Conservation (phyloP, 1,140 invertebrate species). For the Ruditapes philippinarum region DNA sequence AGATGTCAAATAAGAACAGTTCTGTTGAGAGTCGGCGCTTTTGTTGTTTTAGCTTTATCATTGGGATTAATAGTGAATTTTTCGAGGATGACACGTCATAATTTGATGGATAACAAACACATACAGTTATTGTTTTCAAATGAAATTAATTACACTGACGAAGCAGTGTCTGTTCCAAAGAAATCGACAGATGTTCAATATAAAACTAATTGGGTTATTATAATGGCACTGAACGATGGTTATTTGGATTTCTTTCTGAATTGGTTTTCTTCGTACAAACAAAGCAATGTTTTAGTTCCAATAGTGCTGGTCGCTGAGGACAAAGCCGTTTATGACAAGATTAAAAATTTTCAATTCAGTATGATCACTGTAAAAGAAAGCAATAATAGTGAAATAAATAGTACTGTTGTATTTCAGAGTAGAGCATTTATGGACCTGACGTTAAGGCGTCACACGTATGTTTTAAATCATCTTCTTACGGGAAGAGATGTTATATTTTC, state of each 20-base stretch:
- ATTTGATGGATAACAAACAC: too few species aligned
- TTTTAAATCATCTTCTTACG: neutral
- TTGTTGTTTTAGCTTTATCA: too few species aligned
- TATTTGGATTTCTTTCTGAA: neutral
- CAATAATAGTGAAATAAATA: neutral
- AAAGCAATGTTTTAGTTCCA: neutral
- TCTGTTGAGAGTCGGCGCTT: too few species aligned
- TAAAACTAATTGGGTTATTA: neutral
- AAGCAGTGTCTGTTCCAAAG: too few species aligned
- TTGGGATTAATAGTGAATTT: too few species aligned
- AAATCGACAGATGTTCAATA: too few species aligned
- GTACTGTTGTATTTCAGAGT: neutral
- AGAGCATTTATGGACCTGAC: neutral
- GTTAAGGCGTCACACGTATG: neutral
- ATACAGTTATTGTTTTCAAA: too few species aligned
- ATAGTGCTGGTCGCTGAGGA: neutral
- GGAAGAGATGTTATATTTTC: neutral
- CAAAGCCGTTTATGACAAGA: neutral
- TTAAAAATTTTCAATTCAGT: neutral
- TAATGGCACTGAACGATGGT: neutral
- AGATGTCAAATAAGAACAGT: too few species aligned
- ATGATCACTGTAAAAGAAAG: neutral
- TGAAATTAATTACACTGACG: too few species aligned
- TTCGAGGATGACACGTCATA: too few species aligned
- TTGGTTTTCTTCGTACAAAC: neutral